A percentile compares a stretch with the other conserved stretches of the same genome.
Conservation (phyloP, 2,797 vertebrate genomes). For the Acrocephalus scirpaceus region DNA sequence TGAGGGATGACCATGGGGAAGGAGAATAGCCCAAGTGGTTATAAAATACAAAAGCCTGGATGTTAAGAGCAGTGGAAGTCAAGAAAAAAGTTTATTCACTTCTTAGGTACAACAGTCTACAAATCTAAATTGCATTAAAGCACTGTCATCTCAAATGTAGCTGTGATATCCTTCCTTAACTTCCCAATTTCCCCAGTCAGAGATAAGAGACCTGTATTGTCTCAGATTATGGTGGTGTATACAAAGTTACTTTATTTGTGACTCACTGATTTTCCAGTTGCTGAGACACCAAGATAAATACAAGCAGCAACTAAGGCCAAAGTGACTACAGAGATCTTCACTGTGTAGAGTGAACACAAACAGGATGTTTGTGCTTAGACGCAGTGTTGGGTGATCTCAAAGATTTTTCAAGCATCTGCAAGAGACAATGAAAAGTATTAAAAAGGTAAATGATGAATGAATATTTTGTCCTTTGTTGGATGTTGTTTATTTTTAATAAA, state of each 20-base stretch:
- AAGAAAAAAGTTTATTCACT: neutral
- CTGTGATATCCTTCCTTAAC: neutral
- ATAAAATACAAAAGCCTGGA: neutral
- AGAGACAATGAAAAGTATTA: neutral
- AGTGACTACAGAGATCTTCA: neutral
- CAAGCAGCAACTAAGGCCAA: neutral
- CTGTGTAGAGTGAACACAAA: neutral
- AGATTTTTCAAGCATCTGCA: neutral
- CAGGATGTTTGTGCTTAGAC: neutral
- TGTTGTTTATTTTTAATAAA: neutral
- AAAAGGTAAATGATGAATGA: neutral
- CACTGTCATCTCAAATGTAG: neutral
- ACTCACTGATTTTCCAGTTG: neutral
- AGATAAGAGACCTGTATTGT: neutral
- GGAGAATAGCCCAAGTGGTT: neutral
- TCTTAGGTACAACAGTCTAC: neutral
- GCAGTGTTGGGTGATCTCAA: neutral
- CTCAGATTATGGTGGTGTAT: neutral
- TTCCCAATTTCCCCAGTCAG: neutral
- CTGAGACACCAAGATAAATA: neutral
- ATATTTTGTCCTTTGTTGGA: neutral
- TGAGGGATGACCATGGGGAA: neutral
- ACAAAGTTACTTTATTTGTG: neutral
- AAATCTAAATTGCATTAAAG: neutral
- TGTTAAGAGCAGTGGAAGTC: neutral